Conservation (phyloP, 2,888 invertebrate species). For the Danaus chrysippus region DNA sequence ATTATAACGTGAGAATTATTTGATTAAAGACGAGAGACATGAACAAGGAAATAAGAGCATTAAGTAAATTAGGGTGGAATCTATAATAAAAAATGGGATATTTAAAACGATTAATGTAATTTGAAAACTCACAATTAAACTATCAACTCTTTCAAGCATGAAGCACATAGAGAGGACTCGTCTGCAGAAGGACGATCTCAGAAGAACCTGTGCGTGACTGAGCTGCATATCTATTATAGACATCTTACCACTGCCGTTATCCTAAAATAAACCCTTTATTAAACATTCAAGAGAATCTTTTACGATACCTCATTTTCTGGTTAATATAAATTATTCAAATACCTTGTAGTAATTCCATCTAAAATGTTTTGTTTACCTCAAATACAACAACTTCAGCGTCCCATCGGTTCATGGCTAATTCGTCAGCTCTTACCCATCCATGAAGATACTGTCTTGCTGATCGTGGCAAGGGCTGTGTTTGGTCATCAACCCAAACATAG, state of each 20-base stretch:
- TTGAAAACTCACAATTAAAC: conserved; percentile 42
- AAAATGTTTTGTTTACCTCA: conserved; percentile 47
- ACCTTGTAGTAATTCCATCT: not conserved
- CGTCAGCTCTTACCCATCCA: conserved; percentile 63
- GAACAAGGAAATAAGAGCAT: no score
- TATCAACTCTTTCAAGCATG: conserved; percentile 55
- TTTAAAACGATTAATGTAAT: not conserved
- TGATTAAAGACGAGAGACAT: no score
- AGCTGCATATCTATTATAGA: conserved; percentile 53
- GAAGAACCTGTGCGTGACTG: conserved; percentile 59
- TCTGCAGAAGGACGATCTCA: conserved; percentile 63
- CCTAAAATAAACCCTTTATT: conserved; percentile 32
- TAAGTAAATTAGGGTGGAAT: no score
- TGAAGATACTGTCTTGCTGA: conserved; percentile 59
- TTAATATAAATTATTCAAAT: no score
- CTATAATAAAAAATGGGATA: no score
- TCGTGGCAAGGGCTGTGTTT: conserved; percentile 63
- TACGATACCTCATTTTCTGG: no score
- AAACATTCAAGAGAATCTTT: no score
- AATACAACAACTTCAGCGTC: conserved; percentile 54
- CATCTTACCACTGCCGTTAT: conserved; percentile 51
- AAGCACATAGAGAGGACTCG: conserved; percentile 57
- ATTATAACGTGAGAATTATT: no score
- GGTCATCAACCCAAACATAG: conserved; percentile 57
- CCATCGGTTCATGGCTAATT: conserved; percentile 57